phyloP scores from a whole-genome alignment of 2,888 invertebrate species.

The Stomorhina lunata region DNA sequence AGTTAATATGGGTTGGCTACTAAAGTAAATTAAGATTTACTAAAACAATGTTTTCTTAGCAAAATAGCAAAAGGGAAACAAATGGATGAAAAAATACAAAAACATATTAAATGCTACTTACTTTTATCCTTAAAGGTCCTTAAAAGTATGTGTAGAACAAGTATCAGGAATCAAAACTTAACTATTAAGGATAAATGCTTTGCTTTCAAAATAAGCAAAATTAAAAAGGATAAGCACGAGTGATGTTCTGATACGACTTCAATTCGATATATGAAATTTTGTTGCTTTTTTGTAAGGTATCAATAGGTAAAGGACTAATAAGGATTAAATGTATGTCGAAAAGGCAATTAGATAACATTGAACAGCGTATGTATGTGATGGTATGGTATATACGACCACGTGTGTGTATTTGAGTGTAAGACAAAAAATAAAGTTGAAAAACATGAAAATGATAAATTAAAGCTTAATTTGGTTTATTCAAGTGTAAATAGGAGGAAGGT shows the following conservation, averaged over 20 bases:
- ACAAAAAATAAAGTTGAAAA: neutral
- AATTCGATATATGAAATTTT: slow-evolving; percentile 23
- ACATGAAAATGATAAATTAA: slow-evolving; percentile 66
- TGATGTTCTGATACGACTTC: slow-evolving; percentile 39
- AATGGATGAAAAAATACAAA: neutral
- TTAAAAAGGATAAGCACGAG: slow-evolving; percentile 64
- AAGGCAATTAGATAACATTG: slow-evolving; percentile 76
- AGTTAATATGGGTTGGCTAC: slow-evolving; percentile 33
- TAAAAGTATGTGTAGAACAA: slow-evolving; percentile 24
- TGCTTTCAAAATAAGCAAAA: neutral
- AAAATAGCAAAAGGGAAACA: slow-evolving; percentile 48
- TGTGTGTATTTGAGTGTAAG: neutral
- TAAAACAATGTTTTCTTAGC: slow-evolving; percentile 70
- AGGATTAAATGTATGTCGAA: slow-evolving; percentile 79
- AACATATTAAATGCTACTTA: slow-evolving; percentile 10
- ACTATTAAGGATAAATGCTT: slow-evolving; percentile 59
- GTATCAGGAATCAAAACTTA: slow-evolving; percentile 60
- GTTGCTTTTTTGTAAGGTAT: slow-evolving; percentile 34
- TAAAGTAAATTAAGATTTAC: slow-evolving; percentile 57
- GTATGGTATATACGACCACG: no score
- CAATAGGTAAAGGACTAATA: slow-evolving; percentile 72
- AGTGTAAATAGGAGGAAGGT: slow-evolving; percentile 14
- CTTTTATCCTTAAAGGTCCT: neutral
- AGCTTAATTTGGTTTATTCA: slow-evolving; percentile 59
- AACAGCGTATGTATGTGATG: slow-evolving; percentile 55